Evolutionary conservation across 2,797 vertebrate genomes (phyloP), one percentile per base, ranked within the genome.

Genomic region (Uromys caudimaculatus): DNA sequence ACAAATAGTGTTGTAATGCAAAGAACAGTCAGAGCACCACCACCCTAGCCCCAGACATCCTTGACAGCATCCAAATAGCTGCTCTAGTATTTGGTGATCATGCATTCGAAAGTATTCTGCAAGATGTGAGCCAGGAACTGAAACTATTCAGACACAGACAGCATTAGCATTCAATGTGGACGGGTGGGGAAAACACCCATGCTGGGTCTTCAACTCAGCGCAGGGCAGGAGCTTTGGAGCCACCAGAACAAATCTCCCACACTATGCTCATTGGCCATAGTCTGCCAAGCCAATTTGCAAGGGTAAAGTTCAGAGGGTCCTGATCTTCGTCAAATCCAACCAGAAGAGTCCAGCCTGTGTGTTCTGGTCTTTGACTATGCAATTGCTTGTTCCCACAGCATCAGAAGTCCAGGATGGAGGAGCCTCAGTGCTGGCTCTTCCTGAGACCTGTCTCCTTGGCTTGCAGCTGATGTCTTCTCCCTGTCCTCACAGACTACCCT

Each of bases 31-130:
- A 62, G 9, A 83, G n/a, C 24, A 38, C 24, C 38, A 60, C 56
- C 27, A 41, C 56, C 56, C 4, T 0, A 32, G 56, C 27, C 56
- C 41, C 24, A 83, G 56, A 19, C 56, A 60, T 44, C 56, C 60
- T 60, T 19, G 56, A 83, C 17, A 17, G 81, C 24, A 83, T 8
- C n/a, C 79, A 83, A 58, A 83, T 4, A 24, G 4, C 10, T 0
- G 0, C 6, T 21, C 16, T 35, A n/a, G 10, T 3, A 23, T 24
- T 38, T 14, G 58, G 5, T 9, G 29, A 32, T 0, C 1, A 3
- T 8, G n/a, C 71, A 75, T 35, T 52, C 1, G 4, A 5, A 44
- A 90, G 14, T 44, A 4, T 62, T 58, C 64, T n/a, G 8, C n/a
- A 56, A 35, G 67, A 76, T 13, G 73, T 17, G 75, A 85, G 52